Conservation (phyloP, 2,888 invertebrate species). For the Diplazon laetatorius region DNA sequence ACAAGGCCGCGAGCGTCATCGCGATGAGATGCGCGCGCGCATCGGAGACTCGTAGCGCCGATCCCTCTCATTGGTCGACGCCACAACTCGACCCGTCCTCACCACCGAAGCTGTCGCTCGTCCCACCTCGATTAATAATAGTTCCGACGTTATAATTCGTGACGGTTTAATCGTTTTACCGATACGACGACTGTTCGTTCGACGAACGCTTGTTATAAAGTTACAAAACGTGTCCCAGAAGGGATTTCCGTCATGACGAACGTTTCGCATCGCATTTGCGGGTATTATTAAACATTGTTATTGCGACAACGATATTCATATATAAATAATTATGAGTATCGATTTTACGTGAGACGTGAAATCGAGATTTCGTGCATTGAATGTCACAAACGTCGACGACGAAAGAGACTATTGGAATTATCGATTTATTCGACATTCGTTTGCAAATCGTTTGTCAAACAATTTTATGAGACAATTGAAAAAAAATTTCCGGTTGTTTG, state of each 20-base stretch:
- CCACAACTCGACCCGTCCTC: too few species aligned
- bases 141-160: conserved; percentile 41
- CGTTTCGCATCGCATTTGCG: neutral
- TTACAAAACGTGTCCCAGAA: neutral
- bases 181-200: neutral
- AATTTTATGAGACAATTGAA: conserved; percentile 3
- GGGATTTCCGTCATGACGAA: conserved; percentile 25
- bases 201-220: neutral
- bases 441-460: neutral
- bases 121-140: conserved; percentile 44
- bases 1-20: too few species aligned
- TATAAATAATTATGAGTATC: neutral
- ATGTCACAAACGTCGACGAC: too few species aligned
- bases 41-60: too few species aligned
- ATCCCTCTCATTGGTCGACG: too few species aligned
- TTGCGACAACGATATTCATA: neutral
- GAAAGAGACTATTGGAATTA: conserved; percentile 1
- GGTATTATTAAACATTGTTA: conserved; percentile 30
- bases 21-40: too few species aligned
- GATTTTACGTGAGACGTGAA: neutral
- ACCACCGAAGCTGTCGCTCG: too few species aligned
- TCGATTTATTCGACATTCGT: neutral
- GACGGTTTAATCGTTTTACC: conserved; percentile 35
- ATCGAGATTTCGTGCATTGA: neutral
- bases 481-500: too few species aligned